These are phyloP conservation scores for Scylla paramamosain DNA, from an alignment of 1,140 invertebrate genomes.

Conservation along the genomic window DNA sequence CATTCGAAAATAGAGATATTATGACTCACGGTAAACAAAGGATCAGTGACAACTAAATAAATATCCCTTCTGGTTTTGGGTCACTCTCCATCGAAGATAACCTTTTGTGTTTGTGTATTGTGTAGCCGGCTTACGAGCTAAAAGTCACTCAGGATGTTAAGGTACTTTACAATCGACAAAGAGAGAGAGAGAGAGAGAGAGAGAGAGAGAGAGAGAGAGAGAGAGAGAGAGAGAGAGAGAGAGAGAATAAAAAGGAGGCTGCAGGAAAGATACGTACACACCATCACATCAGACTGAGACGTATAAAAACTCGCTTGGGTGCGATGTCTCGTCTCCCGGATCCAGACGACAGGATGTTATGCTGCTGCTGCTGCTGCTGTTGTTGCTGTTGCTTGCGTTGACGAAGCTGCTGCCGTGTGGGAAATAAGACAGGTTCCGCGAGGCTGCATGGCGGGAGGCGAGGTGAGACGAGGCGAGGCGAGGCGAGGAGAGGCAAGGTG, in stretches of 20 bases:
- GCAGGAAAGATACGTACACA: neutral
- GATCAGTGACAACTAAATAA: too few species aligned
- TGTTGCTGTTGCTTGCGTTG: neutral
- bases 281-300: neutral
- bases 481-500: neutral
- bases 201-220: neutral
- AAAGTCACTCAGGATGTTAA: too few species aligned
- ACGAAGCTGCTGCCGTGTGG: neutral
- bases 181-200: neutral
- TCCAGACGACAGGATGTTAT: neutral
- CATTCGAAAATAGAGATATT: too few species aligned
- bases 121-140: too few species aligned
- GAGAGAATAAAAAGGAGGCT: neutral
- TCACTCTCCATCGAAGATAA: too few species aligned
- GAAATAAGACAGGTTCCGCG: slow-evolving; percentile 12
- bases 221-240: neutral
- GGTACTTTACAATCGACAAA: too few species aligned
- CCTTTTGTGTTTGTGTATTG: too few species aligned
- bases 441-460: neutral
- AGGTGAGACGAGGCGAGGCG: neutral
- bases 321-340: neutral
- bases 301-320: neutral
- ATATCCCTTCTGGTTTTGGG: too few species aligned
- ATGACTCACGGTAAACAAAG: too few species aligned
- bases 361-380: neutral